Evolutionary conservation across 2,113 vertebrate genomes (phyloP), one percentile per base, ranked within the genome.

Genomic region (Panthera uncia): DNA sequence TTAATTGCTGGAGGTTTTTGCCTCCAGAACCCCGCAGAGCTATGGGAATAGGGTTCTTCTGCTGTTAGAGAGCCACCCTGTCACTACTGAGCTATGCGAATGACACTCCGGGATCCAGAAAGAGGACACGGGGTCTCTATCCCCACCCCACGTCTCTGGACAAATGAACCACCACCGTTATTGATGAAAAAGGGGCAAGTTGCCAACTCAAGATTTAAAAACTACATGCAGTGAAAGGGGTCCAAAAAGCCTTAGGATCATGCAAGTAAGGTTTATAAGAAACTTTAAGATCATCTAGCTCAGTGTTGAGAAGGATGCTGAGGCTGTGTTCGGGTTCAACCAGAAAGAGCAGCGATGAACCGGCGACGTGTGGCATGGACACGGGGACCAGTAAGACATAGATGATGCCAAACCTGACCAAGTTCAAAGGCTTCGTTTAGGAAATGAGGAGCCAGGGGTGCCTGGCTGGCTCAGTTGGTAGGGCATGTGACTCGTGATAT

Each of bases 1-100:
- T 96, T 97, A 81, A 96, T 94, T 78, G 33, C 55, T 36, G 27
- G 41, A 76, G 63, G 41, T 91, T 74, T 61, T 82, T 71, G 15
- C 33, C 55, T 94, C n/a, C 76, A 73, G 7, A 76, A 68, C 27
- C 78, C 79, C 52, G 14, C 15, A 18, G 89, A 74, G 31, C 33
- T 74, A 4, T 16, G 52, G 73, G 78, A n/a, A 57, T 10, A 14
- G 25, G 29, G 23, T 55, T 61, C 63, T 48, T 71, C 63, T 91
- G 81, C 68, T 71, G 15, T 27, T 68, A n/a, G 27, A 52, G 2
- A 82, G 52, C 1, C 33, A 6, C 36, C 33, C 3, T 2, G 31
- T 80, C 69, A 45, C 1, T 5, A 16, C 29, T 21, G 85, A 12
- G 29, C 0, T 9, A 0, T 7, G 12, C 50, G 29, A 4, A 25